Evolutionary conservation across 2,888 invertebrate genomes (phyloP), one percentile per base, ranked within the genome.

Genomic region (Nebria brevicollis): DNA sequence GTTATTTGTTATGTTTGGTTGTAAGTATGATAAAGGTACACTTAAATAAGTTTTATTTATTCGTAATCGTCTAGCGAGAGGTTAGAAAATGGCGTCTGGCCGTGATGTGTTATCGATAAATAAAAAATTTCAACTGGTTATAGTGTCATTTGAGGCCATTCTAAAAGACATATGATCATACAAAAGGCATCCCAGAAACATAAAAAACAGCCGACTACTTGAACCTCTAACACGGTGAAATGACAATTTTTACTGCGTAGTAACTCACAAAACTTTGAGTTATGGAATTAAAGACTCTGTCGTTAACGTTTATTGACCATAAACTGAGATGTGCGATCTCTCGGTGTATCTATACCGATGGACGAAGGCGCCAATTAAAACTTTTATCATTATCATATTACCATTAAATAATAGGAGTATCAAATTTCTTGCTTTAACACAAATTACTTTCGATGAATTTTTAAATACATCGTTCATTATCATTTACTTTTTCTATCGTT

Each of bases 241-340:
- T 34, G 70, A 70, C 70, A 70, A 70, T 70, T 70, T 70, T 70
- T 70, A 70, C 25, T 25, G 70, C 70, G 70, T 34, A 11, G 25
- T 70, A 70, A 20, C 10, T 70, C 70, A 70, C 70, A 70, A 70
- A 54, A 70, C 70, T 20, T 70, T 70, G 70, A 70, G 70, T 70
- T 70, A 70, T 70, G 70, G 70, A 25, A 70, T 70, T 70, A 70
- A 54, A 70, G 70, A 70, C 25, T 70, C 70, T 70, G 70, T 70
- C 70, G 70, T 70, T 15, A 70, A 70, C 70, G 70, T 70, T 70
- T 70, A 70, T 70, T 70, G 70, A 70, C 70, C 70, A 70, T 70
- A 70, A 70, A 70, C 25, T 70, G 11, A 13, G 54, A 54, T 54
- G 54, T 8, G 6, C 54, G 54, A 54, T 20, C 2, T 70, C 25